Evolutionary conservation across 2,888 invertebrate species (phyloP).

Genomic region (Pyrrhia umbra): DNA sequence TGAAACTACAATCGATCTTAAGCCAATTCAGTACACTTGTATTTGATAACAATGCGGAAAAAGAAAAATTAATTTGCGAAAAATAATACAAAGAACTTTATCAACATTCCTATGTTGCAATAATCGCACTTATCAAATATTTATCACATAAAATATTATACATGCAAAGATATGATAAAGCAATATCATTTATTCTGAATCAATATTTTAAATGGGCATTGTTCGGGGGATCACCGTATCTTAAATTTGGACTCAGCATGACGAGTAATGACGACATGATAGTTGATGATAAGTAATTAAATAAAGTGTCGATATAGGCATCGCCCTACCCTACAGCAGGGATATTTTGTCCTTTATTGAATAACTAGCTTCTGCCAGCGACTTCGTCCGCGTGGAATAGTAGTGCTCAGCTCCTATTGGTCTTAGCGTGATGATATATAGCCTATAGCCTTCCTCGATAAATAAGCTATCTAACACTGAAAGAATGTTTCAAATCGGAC

Average conservation of each 20-base stretch:
- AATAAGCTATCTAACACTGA: too few relatives aligned
- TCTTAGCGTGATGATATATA: too few relatives aligned
- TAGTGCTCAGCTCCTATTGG: too few relatives aligned
- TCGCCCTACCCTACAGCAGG: too few relatives aligned
- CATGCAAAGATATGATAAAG: conserved; percentile 9
- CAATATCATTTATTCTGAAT: conserved; percentile 1
- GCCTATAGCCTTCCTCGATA: too few relatives aligned
- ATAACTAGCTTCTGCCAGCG: too few relatives aligned
- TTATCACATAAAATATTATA: background rate
- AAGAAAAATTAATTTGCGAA: background rate
- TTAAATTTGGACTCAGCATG: background rate
- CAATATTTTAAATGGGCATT: conserved; percentile 2
- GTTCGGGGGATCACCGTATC: background rate
- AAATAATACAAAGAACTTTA: background rate
- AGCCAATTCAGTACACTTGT: background rate
- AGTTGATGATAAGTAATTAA: background rate
- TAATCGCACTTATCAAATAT: conserved; percentile 31
- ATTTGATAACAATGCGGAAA: background rate
- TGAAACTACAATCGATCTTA: background rate
- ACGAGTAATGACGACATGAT: background rate
- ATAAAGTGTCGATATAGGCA: background rate
- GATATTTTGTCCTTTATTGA: too few relatives aligned
- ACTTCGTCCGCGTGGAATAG: too few relatives aligned
- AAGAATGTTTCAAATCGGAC: too few relatives aligned
- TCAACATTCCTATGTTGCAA: background rate